A percentile compares a stretch with the other conserved stretches of the same genome.
phyloP scores from a whole-genome alignment of 1,140 invertebrate species.

The Lamellibrachia luymesi region DNA sequence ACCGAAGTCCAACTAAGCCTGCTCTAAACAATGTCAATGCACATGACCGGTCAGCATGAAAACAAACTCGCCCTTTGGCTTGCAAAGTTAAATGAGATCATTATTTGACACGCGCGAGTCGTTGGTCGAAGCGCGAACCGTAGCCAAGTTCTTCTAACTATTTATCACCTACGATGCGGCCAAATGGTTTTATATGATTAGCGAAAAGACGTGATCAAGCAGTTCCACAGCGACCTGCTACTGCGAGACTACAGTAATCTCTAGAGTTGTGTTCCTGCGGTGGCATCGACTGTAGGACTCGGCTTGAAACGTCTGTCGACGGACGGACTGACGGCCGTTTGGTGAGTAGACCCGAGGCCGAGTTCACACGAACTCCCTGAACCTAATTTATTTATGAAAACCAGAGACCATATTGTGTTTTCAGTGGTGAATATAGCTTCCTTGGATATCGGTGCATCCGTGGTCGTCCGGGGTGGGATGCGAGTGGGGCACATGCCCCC shows the following conservation, averaged over 20 bases:
- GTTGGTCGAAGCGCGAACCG: slow-evolving; percentile 17
- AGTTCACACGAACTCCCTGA: not conserved
- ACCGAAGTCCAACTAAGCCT: not conserved
- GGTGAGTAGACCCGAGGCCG: not conserved
- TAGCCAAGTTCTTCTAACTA: slow-evolving; percentile 10
- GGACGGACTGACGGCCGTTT: not conserved
- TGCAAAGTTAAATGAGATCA: not conserved
- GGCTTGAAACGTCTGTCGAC: not conserved
- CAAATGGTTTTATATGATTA: slow-evolving; percentile 21
- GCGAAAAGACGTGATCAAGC: slow-evolving; percentile 7
- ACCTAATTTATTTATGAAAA: not conserved
- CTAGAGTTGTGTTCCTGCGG: not conserved
- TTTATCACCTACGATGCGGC: slow-evolving; percentile 1
- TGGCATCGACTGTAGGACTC: not conserved
- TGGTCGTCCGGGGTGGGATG: too few species aligned
- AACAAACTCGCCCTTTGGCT: not conserved
- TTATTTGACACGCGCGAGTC: not conserved
- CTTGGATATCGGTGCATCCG: not conserved
- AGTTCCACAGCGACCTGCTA: not conserved
- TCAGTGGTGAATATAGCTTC: not conserved
- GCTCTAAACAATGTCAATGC: not conserved
- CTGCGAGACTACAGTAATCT: not conserved
- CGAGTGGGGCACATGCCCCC: too few species aligned
- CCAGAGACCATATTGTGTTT: not conserved
- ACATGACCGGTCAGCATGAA: not conserved